Conservation (phyloP, 2,797 vertebrate genomes). For the Danio choprae region DNA sequence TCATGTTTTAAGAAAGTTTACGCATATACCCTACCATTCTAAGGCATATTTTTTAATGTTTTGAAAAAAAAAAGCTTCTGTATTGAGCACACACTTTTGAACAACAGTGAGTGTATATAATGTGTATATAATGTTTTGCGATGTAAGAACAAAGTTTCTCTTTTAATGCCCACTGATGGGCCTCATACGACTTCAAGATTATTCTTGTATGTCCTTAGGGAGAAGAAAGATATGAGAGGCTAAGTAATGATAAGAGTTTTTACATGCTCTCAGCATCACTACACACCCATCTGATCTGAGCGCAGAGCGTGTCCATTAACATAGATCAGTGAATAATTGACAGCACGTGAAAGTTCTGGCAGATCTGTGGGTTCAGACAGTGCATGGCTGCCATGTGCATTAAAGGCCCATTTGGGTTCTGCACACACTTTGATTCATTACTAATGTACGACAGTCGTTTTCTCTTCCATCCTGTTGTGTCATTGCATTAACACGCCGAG, state of each 20-base stretch:
- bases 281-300: conserved; percentile 30
- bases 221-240: conserved; percentile 2
- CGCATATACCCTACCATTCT: too few relatives aligned
- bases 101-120: background rate
- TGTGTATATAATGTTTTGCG: too few relatives aligned
- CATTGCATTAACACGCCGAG: conserved; percentile 34
- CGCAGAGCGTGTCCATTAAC: conserved; percentile 53
- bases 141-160: background rate
- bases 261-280: conserved; percentile 47
- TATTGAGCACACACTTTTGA: background rate
- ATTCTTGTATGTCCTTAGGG: background rate
- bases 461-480: conserved; percentile 35
- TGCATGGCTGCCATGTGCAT: conserved; percentile 31
- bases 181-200: conserved; percentile 9
- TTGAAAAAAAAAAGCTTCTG: background rate
- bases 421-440: conserved; percentile 41
- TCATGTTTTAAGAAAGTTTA: too few relatives aligned
- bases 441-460: conserved; percentile 39
- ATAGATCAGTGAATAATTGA: conserved; percentile 59
- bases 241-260: conserved; percentile 33
- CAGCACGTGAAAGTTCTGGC: conserved; percentile 46
- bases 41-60: too few relatives aligned
- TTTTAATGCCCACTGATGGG: background rate
- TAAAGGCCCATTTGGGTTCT: conserved; percentile 51
- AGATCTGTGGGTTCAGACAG: conserved; percentile 25